These are phyloP conservation scores for Tyrannus savana DNA, from an alignment of 2,113 vertebrate species.

Conservation along the genomic window DNA sequence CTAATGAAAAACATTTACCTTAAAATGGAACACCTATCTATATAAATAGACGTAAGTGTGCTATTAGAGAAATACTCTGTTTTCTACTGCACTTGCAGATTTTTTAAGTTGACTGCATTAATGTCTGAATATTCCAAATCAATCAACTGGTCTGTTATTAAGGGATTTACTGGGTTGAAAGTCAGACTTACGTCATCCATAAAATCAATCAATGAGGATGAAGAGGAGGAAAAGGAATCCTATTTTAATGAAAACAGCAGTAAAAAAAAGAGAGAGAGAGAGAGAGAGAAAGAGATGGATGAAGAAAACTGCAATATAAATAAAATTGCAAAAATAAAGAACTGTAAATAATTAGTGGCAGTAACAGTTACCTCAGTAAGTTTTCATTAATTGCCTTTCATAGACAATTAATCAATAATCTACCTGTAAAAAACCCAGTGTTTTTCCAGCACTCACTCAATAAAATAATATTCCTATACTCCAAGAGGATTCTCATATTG, in stretches of 20 bases:
- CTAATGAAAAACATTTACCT: neutral
- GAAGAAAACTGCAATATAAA: slow-evolving; percentile 73
- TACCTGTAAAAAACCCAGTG: neutral
- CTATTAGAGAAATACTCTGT: neutral
- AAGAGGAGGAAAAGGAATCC: slow-evolving; percentile 94
- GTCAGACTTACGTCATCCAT: slow-evolving; percentile 95
- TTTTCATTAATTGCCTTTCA: slow-evolving; percentile 49
- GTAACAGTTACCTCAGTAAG: slow-evolving; percentile 36
- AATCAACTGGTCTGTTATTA: slow-evolving; percentile 64
- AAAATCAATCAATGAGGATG: slow-evolving; percentile 97
- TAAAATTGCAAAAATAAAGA: slow-evolving; percentile 71
- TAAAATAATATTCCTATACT: neutral
- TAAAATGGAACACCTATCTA: neutral
- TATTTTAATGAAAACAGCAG: slow-evolving; percentile 85
- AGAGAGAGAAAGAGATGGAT: slow-evolving; percentile 76
- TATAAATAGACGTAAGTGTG: neutral
- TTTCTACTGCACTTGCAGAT: neutral
- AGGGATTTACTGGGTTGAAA: slow-evolving; percentile 74
- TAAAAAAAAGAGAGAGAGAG: slow-evolving; percentile 72
- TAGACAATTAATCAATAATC: slow-evolving; percentile 18
- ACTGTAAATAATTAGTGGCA: slow-evolving; percentile 63
- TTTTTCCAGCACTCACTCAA: neutral
- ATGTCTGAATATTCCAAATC: slow-evolving; percentile 58
- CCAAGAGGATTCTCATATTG: neutral
- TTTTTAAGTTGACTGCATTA: slow-evolving; percentile 71